Evolutionary conservation across 2,797 vertebrate species (phyloP).

Genomic region (Glyptemys insculpta): DNA sequence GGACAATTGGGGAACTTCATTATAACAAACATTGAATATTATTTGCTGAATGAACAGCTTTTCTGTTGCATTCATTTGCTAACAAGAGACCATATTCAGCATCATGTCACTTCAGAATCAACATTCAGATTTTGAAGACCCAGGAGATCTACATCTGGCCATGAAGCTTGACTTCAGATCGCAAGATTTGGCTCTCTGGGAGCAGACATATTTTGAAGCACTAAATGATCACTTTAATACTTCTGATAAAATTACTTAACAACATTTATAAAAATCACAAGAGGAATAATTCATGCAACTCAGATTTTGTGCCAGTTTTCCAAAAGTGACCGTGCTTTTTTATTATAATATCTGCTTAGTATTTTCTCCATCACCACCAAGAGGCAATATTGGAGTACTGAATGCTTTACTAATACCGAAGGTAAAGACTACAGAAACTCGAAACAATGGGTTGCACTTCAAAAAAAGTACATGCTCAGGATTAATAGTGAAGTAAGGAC

Average conservation of each 20-base stretch:
- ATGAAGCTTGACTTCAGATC: not conserved
- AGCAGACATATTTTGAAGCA: not conserved
- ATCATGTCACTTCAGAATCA: not conserved
- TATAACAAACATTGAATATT: not conserved
- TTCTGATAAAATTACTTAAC: not conserved
- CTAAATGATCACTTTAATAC: not conserved
- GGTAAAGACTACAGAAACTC: not conserved
- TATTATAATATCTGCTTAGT: not conserved
- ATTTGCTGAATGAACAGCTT: not conserved
- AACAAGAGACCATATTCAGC: not conserved
- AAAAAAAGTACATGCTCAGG: not conserved
- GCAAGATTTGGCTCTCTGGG: not conserved
- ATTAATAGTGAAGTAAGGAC: not conserved
- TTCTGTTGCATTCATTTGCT: not conserved
- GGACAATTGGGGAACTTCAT: not conserved
- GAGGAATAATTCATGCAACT: not conserved
- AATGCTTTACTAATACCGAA: not conserved
- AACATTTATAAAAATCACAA: not conserved
- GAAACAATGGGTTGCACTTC: not conserved
- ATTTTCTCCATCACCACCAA: not conserved
- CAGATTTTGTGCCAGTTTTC: not conserved
- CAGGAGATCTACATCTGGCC: not conserved
- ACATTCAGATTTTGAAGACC: not conserved
- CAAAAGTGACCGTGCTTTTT: not conserved
- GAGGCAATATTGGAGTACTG: not conserved